Evolutionary conservation across 2,113 vertebrate genomes (phyloP).

Genomic region (Romanogobio albipinnatus): DNA sequence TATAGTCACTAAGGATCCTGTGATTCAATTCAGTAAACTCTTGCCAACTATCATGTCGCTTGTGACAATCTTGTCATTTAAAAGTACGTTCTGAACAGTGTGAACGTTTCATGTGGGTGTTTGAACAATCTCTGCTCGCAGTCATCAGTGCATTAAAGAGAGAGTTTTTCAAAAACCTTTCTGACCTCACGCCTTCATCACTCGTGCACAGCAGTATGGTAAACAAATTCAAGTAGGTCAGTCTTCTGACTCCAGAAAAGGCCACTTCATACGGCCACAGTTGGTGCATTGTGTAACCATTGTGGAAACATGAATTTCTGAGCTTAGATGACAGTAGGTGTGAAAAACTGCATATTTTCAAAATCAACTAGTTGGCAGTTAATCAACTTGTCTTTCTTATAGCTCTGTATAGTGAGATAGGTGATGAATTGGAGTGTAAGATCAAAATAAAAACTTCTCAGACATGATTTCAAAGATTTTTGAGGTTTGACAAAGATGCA

Average conservation of each 20-base stretch:
- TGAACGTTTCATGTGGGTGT: constrained; percentile 17
- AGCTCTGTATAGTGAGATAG: neutral
- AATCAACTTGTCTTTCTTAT: neutral
- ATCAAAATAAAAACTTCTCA: too few species aligned
- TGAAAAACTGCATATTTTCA: neutral
- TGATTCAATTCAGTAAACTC: neutral
- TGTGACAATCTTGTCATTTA: neutral
- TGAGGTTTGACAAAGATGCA: too few species aligned
- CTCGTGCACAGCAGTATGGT: neutral
- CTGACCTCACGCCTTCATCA: neutral
- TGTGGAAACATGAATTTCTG: neutral
- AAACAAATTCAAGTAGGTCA: constrained; percentile 28
- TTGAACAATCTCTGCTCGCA: constrained; percentile 7
- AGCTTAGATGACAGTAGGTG: neutral
- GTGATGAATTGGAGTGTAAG: neutral
- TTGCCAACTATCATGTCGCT: neutral
- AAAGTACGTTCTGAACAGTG: neutral
- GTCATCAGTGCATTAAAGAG: neutral
- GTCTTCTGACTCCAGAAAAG: neutral
- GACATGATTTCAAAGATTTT: too few species aligned
- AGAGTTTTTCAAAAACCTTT: neutral
- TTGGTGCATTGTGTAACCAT: neutral
- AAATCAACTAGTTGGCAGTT: neutral
- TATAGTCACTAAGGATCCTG: neutral
- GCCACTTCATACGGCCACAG: neutral